Evolutionary conservation across 2,888 invertebrate genomes (phyloP).

Genomic region (Nesidiocoris tenuis): DNA sequence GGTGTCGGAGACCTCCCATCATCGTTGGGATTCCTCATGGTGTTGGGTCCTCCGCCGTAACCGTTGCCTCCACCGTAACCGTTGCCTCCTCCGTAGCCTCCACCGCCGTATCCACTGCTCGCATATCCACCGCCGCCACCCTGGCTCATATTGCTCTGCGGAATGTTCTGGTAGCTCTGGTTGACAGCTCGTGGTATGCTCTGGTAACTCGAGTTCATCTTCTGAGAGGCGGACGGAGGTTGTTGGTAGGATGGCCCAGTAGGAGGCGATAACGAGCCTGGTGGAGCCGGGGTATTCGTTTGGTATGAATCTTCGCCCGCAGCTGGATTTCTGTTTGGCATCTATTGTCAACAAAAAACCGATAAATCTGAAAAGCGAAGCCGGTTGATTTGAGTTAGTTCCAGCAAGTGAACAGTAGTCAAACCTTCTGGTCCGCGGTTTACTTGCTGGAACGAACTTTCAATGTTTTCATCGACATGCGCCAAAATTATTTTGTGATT

Average conservation of each 20-base stretch:
- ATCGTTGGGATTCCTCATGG: too few relatives aligned
- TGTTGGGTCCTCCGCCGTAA: too few relatives aligned
- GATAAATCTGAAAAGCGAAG: too few relatives aligned
- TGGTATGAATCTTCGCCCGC: conserved; percentile 53
- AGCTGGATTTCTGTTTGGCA: conserved; percentile 23
- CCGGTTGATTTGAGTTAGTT: too few relatives aligned
- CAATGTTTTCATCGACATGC: too few relatives aligned
- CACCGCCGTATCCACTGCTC: background rate
- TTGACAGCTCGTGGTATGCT: conserved; percentile 48
- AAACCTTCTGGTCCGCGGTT: too few relatives aligned
- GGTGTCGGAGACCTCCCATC: too few relatives aligned
- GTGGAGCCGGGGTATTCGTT: conserved; percentile 41
- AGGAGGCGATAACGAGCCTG: conserved; percentile 43
- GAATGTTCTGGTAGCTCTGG: conserved; percentile 34
- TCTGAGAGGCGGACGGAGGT: conserved; percentile 7
- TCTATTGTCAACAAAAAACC: background rate
- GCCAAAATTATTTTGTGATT: too few relatives aligned
- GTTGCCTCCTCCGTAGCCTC: background rate
- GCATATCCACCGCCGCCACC: background rate
- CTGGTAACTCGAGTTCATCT: conserved; percentile 49
- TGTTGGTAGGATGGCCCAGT: conserved; percentile 5
- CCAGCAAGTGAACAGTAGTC: too few relatives aligned
- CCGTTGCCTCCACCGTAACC: background rate
- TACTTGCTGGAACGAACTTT: too few relatives aligned
- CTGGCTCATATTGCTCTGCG: conserved; percentile 25